These are phyloP conservation scores for Manduca sexta DNA, from an alignment of 1,140 invertebrate species.

Conservation along the genomic window DNA sequence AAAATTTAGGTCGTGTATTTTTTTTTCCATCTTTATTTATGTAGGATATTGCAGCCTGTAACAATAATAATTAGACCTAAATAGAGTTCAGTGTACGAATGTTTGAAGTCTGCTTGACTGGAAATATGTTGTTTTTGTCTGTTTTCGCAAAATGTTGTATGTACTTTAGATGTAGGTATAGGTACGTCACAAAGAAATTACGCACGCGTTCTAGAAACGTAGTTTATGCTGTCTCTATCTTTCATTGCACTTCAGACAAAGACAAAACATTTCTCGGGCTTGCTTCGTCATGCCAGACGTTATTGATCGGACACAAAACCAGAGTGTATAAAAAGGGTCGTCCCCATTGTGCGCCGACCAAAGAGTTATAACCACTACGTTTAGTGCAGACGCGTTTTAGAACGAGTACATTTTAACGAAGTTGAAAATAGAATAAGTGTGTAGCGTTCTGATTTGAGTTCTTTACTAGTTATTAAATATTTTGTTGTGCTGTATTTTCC, in stretches of 20 bases:
- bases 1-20: too few relatives aligned
- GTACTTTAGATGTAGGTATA: not conserved
- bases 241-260: constrained; percentile 9
- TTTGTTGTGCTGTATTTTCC: not conserved
- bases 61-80: too few relatives aligned
- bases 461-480: not conserved
- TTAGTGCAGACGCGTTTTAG: constrained; percentile 1
- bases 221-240: constrained; percentile 9
- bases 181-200: constrained; percentile 28
- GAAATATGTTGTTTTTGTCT: too few relatives aligned
- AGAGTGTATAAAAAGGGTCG: not conserved
- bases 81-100: too few relatives aligned
- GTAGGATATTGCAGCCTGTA: too few relatives aligned
- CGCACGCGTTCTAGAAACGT: constrained; percentile 24
- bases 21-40: too few relatives aligned
- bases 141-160: not conserved
- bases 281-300: constrained; percentile 7
- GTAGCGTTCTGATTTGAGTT: not conserved
- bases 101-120: too few relatives aligned
- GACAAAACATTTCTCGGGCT: constrained; percentile 11
- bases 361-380: too few relatives aligned
- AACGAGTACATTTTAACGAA: not conserved
- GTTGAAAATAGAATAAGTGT: constrained; percentile 1
- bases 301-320: not conserved
- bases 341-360: too few relatives aligned